Conservation (phyloP, 2,797 vertebrate species). For the Hippopotamyrus pictus region DNA sequence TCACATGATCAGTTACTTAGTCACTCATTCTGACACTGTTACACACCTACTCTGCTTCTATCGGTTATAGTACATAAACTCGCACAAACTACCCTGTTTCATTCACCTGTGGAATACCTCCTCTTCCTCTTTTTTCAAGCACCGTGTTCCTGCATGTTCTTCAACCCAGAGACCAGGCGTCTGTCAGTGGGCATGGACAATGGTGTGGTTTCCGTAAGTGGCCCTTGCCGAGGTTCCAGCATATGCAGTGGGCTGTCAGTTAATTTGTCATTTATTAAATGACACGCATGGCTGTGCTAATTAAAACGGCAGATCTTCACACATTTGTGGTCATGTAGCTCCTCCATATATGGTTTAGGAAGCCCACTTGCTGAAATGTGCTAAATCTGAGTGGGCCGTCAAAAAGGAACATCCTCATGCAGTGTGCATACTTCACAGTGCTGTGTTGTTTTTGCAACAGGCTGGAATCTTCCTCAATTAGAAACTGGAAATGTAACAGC, state of each 20-base stretch:
- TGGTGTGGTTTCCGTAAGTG: slow-evolving; percentile 90
- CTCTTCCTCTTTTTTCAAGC: slow-evolving; percentile 58
- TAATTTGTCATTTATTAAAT: not conserved
- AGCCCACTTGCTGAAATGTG: not conserved
- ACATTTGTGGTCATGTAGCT: not conserved
- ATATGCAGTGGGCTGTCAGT: not conserved
- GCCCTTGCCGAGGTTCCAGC: not conserved
- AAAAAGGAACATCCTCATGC: not conserved
- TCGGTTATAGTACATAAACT: not conserved
- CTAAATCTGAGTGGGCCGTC: not conserved
- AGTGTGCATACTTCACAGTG: not conserved
- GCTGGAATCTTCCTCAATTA: not conserved
- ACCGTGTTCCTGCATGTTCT: slow-evolving; percentile 92
- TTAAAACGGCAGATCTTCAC: not conserved
- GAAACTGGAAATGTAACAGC: not conserved
- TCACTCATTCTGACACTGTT: not conserved
- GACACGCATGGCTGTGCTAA: not conserved
- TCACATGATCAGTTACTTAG: not conserved
- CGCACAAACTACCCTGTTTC: not conserved
- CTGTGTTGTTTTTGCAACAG: not conserved
- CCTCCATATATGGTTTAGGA: not conserved
- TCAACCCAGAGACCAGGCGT: slow-evolving; percentile 95
- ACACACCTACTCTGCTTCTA: not conserved
- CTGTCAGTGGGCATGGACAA: slow-evolving; percentile 91
- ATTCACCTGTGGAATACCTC: not conserved